Evolutionary conservation across 2,797 vertebrate species (phyloP).

Genomic region (Chrysocyon brachyurus): DNA sequence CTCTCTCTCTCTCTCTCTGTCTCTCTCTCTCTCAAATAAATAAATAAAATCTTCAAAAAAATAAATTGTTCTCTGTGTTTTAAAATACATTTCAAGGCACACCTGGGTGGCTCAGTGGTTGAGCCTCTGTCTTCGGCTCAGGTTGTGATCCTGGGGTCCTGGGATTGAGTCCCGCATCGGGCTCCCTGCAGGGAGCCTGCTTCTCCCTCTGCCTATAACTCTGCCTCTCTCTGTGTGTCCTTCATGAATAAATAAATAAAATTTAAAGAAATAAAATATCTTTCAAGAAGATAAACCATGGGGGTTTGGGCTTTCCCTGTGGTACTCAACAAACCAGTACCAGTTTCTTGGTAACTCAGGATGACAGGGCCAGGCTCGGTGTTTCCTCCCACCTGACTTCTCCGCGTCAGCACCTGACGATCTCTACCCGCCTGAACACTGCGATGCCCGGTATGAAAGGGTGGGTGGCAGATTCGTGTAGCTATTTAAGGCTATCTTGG

Average conservation of each 20-base stretch:
- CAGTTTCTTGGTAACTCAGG: neutral
- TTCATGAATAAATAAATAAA: too few species aligned
- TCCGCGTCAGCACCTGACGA: neutral
- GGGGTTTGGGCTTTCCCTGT: neutral
- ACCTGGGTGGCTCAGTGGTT: too few species aligned
- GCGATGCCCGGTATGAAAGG: neutral
- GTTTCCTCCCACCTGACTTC: neutral
- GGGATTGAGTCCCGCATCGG: too few species aligned
- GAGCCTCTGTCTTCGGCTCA: too few species aligned
- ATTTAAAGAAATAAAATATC: neutral
- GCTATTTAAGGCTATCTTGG: neutral
- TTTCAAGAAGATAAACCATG: neutral
- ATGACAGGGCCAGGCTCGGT: neutral
- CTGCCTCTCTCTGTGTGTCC: too few species aligned
- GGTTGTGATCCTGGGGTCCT: too few species aligned
- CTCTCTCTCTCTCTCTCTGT: neutral
- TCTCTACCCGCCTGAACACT: neutral
- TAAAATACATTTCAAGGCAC: conserved; percentile 17
- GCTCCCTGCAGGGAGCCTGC: too few species aligned
- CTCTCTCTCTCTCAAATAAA: neutral
- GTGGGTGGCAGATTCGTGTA: neutral
- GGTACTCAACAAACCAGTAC: neutral
- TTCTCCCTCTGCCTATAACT: too few species aligned
- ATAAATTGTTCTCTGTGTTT: neutral
- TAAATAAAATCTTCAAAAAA: neutral